Evolutionary conservation across 2,888 invertebrate species (phyloP), one percentile per base, ranked within the genome.

Genomic region (Acanthacorydalis orientalis): DNA sequence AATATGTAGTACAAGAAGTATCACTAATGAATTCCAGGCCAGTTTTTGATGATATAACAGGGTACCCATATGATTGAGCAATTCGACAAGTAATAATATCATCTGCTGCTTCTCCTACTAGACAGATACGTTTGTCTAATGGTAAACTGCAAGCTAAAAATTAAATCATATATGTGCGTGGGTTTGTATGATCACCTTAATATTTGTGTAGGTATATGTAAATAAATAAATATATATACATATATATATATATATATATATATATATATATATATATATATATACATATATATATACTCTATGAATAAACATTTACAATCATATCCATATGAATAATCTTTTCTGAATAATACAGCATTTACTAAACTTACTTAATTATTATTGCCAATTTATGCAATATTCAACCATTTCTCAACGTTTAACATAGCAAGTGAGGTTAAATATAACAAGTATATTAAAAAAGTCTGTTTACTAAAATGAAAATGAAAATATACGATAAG

Each of bases 61-160:
- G 77, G 49, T 80, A 68, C 48, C 71, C 71, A 64, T 80, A 80
- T 52, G 67, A 70, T 58, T 75, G 71, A 49, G 80, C 78, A 51
- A 76, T 75, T 54, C 68, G 67, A 50, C 71, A 61, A 43, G 74
- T 65, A 47, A 62, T 63, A 52, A 66, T 62, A 65, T 80, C 74
- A 52, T 69, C 65, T 33, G 67, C 64, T 44, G 75, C 64, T 54
- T 63, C 62, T 49, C 80, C 80, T 54, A 80, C 70, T 54, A 81
- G 64, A 59, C 80, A 81, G 63, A 80, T 75, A 58, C 77, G 68
- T 54, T 72, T 65, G 57, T 71, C 71, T 50, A 70, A 63, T 48
- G 68, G 69, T 55, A 64, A 59, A 41, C 59, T 56, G 48, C 59
- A 51, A 47, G 60, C 64, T 64, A 51, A 38, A 57, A 50, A 49